Evolutionary conservation across 1,140 invertebrate species (phyloP).

Genomic region (Berghia stephanieae): DNA sequence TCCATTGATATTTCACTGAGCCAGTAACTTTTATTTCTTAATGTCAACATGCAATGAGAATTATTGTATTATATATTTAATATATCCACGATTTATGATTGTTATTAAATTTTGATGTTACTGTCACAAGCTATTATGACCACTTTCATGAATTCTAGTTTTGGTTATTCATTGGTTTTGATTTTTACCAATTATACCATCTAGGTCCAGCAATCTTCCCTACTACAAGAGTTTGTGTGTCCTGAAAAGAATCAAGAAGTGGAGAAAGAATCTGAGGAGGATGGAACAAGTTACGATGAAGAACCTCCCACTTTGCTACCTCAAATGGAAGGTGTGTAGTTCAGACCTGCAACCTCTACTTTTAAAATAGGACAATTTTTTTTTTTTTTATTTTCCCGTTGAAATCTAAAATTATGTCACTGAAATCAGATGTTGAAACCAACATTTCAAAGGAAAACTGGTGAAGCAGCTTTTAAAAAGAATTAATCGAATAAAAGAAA

Average conservation of each 20-base stretch:
- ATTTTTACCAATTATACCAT: background rate
- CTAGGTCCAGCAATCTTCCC: slow-evolving; percentile 63
- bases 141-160: no score
- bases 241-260: slow-evolving; percentile 55
- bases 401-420: background rate
- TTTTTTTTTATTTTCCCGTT: background rate
- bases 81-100: background rate
- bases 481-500: no score
- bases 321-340: slow-evolving; percentile 37
- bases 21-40: background rate
- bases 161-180: background rate
- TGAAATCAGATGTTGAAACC: no score
- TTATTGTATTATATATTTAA: background rate
- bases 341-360: background rate
- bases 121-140: background rate
- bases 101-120: background rate
- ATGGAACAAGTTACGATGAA: slow-evolving; percentile 33
- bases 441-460: no score
- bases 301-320: slow-evolving; percentile 37
- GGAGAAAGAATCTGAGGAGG: slow-evolving; percentile 50
- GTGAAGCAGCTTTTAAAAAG: no score
- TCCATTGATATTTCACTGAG: background rate
- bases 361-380: background rate
- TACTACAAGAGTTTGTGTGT: slow-evolving; percentile 61
- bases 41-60: background rate